Base-by-base conservation (phyloP, 1,140 invertebrate genomes). In the Brachionus manjavacas region DNA sequence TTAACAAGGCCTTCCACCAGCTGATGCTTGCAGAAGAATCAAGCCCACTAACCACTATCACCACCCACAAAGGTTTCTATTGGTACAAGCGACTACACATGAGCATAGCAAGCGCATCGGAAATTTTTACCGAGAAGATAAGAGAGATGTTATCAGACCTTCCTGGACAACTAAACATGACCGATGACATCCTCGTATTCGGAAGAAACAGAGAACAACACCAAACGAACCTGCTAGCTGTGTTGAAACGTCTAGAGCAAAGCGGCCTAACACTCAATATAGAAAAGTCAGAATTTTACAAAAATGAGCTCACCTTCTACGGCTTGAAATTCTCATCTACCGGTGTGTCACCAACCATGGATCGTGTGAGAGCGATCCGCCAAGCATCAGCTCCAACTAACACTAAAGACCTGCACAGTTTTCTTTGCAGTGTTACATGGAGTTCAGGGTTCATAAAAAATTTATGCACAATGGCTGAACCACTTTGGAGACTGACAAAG, bases 1-100 rank as follows among this genome's bases (percentile, higher is more conserved):
- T 87, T 2, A 85, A 35, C 4, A 85, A 84, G 11, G 87, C 74
- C 9, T 88, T 85, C 76, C 86, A 88, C 60, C 87, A 88, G 46
- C 20, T 88, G 11, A 86, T 86, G 79, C 85, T 88, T 14, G 83
- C 86, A 46, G 68, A 85, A 64, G 84, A 83, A 52, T 85, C 78
- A 64, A 70, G 87, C 11, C 39, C 31, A 70, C 4, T 14, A n/a
- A 70, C 31, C 11, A 35, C 39, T 35, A 41, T 41, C 66, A 70
- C 66, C 39, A 49, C 46, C 12, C 46, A 49, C 46, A 49, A 49
- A 49, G 46, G 12, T 14, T n/a, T 49, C 46, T 49, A 49, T 49
- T 49, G 9, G 46, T 49, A 49, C 46, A 49, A 49, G 3, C 60
- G 60, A 23, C 25, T 66, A 66, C 25, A 25, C 25, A 25, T 66